Conservation (phyloP, 2,797 vertebrate genomes). For the Smutsia gigantea region DNA sequence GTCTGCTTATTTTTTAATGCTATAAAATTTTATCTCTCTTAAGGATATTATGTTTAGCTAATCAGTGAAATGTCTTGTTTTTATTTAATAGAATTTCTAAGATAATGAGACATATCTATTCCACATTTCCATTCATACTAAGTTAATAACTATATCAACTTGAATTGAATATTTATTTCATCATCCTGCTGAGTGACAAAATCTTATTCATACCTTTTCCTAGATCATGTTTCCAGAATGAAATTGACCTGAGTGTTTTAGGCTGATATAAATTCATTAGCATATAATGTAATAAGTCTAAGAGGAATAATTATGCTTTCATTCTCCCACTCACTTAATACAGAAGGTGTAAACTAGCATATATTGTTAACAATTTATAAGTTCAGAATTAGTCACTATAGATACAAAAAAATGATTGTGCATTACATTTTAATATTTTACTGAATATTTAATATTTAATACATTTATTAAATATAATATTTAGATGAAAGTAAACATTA, state of each 20-base stretch:
- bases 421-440: neutral
- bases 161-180: conserved; percentile 52
- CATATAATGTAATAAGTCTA: neutral
- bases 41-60: neutral
- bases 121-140: neutral
- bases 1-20: conserved; percentile 27
- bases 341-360: neutral
- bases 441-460: neutral
- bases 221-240: conserved; percentile 9
- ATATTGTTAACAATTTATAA: neutral
- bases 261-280: neutral
- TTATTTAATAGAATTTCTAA: conserved; percentile 39
- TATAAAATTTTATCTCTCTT: conserved; percentile 43
- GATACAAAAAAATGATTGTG: neutral
- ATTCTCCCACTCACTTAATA: neutral
- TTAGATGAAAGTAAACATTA: neutral
- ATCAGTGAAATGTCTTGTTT: conserved; percentile 14
- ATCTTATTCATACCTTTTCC: conserved; percentile 4
- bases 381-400: neutral
- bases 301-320: conserved; percentile 2
- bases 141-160: conserved; percentile 11
- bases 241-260: conserved; percentile 34
- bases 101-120: neutral
- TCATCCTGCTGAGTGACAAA: neutral
- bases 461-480: too few relatives aligned